A percentile compares a stretch with the other conserved stretches of the same genome.
Evolutionary conservation across 2,113 vertebrate species (phyloP).

Genomic region (Cyanistes caeruleus): DNA sequence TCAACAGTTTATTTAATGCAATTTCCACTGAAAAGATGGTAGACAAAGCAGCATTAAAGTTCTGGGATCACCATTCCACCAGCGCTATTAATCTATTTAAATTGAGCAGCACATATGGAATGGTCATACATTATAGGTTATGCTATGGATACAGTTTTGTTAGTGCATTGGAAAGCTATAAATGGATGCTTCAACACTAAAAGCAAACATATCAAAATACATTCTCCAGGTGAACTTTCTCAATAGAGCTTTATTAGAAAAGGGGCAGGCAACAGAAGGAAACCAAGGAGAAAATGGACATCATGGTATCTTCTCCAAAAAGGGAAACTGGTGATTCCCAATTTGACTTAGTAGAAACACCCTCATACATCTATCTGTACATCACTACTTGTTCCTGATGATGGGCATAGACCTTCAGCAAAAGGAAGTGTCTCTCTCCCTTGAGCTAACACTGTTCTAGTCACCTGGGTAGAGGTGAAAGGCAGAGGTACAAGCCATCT

Average conservation of each 20-base stretch:
- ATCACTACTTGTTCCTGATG: background rate
- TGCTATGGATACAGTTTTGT: background rate
- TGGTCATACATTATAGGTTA: background rate
- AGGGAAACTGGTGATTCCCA: background rate
- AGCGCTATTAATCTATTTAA: background rate
- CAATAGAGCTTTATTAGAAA: background rate
- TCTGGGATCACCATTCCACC: background rate
- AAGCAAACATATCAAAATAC: background rate
- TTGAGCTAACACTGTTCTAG: background rate
- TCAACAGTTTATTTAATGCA: background rate
- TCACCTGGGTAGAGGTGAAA: background rate
- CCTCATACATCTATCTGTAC: background rate
- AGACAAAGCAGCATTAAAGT: background rate
- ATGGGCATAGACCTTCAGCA: background rate
- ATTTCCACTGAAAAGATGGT: background rate
- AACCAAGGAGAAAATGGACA: background rate
- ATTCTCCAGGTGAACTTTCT: background rate
- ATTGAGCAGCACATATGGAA: background rate
- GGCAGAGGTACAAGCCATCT: background rate
- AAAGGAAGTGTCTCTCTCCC: background rate
- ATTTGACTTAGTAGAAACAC: background rate
- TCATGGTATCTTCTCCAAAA: background rate
- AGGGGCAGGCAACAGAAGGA: background rate
- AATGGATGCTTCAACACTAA: background rate
- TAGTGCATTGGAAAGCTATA: background rate